Conservation (phyloP, 2,888 invertebrate genomes). For the Nomada lathburiana region DNA sequence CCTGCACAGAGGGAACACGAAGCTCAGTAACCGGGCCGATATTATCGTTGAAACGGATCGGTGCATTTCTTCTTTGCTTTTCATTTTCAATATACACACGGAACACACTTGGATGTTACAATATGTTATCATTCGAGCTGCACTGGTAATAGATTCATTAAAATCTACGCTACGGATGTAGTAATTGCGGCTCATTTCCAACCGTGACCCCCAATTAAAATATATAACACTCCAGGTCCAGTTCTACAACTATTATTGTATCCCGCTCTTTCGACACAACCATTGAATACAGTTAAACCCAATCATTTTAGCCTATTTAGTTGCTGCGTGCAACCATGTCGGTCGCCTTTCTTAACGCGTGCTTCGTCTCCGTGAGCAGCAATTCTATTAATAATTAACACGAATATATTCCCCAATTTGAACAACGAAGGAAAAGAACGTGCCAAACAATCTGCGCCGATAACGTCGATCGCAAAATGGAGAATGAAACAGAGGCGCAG, state of each 20-base stretch:
- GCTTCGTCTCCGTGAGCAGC: no score
- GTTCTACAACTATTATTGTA: not conserved
- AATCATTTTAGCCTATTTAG: not conserved
- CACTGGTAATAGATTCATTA: not conserved
- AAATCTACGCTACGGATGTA: not conserved
- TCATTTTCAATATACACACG: not conserved
- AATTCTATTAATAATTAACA: not conserved
- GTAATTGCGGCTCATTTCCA: not conserved
- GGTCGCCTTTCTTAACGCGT: not conserved
- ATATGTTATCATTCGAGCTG: no score
- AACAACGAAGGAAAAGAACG: not conserved
- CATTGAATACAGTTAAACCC: not conserved
- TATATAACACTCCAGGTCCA: not conserved
- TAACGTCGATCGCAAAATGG: not conserved
- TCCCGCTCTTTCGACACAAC: not conserved
- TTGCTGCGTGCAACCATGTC: no score
- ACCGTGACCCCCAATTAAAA: not conserved
- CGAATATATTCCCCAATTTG: not conserved
- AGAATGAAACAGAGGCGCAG: no score
- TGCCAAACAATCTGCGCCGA: not conserved
- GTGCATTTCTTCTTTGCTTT: not conserved
- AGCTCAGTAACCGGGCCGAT: slow-evolving; percentile 15
- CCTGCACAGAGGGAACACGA: slow-evolving; percentile 77
- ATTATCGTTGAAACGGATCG: slow-evolving; percentile 1
- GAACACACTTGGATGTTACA: no score